phyloP scores from a whole-genome alignment of 2,888 invertebrate genomes.

The Pelosia muscerda region DNA sequence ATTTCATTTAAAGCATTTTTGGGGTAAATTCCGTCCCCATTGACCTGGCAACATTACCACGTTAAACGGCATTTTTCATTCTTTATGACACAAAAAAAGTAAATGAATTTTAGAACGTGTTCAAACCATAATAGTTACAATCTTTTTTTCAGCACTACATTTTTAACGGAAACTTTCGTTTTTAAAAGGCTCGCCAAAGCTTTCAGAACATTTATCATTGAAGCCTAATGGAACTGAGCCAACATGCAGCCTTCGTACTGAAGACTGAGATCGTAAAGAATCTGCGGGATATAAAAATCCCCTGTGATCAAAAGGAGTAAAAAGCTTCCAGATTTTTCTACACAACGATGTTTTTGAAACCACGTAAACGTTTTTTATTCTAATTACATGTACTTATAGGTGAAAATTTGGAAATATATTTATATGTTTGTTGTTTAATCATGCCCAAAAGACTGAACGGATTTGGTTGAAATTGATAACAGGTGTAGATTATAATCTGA shows the following conservation, averaged over 20 bases:
- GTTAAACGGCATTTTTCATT: not conserved
- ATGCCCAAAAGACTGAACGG: too few species aligned
- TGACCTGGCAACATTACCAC: not conserved
- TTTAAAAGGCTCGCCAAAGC: not conserved
- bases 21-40: not conserved
- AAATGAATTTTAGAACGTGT: not conserved
- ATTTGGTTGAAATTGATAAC: too few species aligned
- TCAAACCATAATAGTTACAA: too few species aligned
- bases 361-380: slow-evolving; percentile 1
- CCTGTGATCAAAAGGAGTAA: slow-evolving; percentile 5
- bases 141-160: not conserved
- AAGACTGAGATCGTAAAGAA: not conserved
- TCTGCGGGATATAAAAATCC: not conserved
- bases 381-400: too few species aligned
- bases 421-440: too few species aligned
- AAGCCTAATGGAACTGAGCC: not conserved
- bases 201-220: not conserved
- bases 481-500: too few species aligned
- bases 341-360: not conserved
- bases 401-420: too few species aligned
- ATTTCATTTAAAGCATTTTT: not conserved
- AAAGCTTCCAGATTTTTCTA: slow-evolving; percentile 2
- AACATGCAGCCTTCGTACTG: not conserved
- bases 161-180: not conserved
- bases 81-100: not conserved